Conservation (phyloP, 2,888 invertebrate genomes). For the Parnassius glacialis region DNA sequence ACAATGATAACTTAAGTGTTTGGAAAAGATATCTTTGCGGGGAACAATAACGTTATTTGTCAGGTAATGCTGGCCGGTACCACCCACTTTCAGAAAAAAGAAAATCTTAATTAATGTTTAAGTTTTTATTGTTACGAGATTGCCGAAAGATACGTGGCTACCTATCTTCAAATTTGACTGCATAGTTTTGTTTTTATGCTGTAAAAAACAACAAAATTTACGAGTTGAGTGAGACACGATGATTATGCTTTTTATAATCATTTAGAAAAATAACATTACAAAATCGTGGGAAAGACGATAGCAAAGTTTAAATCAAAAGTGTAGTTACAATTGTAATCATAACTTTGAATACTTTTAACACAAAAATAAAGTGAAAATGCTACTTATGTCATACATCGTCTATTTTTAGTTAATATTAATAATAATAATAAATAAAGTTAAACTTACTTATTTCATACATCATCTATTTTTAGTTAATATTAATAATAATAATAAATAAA, state of each 20-base stretch:
- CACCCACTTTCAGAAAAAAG: conserved; percentile 42
- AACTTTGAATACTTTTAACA: no score
- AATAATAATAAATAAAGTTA: no score
- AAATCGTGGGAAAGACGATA: no score
- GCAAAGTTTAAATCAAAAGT: no score
- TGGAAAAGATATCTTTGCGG: conserved; percentile 23
- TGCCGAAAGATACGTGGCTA: conserved; percentile 34
- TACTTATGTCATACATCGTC: no score
- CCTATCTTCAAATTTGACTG: conserved; percentile 15
- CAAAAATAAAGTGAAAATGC: no score
- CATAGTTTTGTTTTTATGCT: conserved; percentile 16
- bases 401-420: no score
- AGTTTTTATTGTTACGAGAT: conserved; percentile 35
- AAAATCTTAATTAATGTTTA: conserved; percentile 52
- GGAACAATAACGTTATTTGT: conserved; percentile 64
- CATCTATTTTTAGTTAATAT: no score
- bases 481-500: no score
- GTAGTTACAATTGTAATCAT: no score
- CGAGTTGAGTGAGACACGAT: neutral
- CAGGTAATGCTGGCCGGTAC: conserved; percentile 55
- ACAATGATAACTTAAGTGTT: neutral
- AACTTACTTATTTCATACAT: no score
- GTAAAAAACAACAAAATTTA: conserved; percentile 7
- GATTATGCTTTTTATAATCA: neutral
- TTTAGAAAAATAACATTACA: neutral